Percentiles rank a stretch among this genome's conserved stretches.
These are phyloP conservation scores for Lasioglossum albipes DNA, from an alignment of 1,140 invertebrate genomes.

Conservation along the genomic window DNA sequence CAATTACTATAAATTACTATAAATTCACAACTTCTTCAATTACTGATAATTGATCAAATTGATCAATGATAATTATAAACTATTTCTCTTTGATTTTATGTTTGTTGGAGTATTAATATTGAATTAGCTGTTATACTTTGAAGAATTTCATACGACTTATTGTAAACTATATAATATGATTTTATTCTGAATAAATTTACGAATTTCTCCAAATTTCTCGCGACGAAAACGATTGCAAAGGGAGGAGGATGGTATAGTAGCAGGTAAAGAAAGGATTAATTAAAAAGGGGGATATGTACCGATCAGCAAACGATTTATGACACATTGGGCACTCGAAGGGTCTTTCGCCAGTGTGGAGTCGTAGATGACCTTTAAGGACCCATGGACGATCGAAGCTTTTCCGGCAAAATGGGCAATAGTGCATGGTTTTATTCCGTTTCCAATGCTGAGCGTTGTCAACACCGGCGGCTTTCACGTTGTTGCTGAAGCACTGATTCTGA, in stretches of 20 bases:
- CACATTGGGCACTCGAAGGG: slow-evolving; percentile 86
- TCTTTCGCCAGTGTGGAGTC: slow-evolving; percentile 85
- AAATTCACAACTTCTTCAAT: no score
- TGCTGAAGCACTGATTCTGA: slow-evolving; percentile 6
- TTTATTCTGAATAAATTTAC: no score
- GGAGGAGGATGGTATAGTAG: no score
- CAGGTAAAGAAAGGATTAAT: not conserved
- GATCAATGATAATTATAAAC: no score
- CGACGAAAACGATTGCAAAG: not conserved
- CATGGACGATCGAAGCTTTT: slow-evolving; percentile 84
- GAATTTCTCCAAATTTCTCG: no score
- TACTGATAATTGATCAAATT: no score
- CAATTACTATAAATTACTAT: not conserved
- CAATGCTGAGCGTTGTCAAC: slow-evolving; percentile 58
- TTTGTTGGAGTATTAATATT: no score
- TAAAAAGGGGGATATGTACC: slow-evolving; percentile 76
- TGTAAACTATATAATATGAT: no score
- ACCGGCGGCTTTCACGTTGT: slow-evolving; percentile 11
- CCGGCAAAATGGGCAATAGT: slow-evolving; percentile 79
- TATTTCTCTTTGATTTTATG: no score
- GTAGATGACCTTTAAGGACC: slow-evolving; percentile 85
- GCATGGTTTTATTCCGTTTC: slow-evolving; percentile 75
- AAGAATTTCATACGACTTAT: no score
- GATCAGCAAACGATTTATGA: slow-evolving; percentile 87
- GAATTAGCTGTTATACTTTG: no score